Base-by-base conservation (phyloP, 2,797 vertebrate genomes). In the Xiphophorus birchmanni region DNA sequence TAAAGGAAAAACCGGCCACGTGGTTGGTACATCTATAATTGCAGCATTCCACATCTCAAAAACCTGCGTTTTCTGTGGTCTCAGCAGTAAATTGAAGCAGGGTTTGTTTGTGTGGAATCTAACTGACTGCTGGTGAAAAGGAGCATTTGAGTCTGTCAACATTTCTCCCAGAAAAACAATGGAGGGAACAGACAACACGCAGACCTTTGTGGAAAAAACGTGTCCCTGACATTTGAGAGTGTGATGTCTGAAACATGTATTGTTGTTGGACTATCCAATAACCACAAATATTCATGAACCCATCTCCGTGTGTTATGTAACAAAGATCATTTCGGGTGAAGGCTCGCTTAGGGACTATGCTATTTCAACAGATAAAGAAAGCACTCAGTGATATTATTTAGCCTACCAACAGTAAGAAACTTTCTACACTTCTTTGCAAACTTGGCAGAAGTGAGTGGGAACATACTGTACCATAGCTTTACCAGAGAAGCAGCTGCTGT, bases 261-360 rank as follows among this genome's bases (percentile, higher is more conserved):
- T 90, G 83, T 86, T 79, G 54, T 45, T 40, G 79, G 69, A 72
- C 48, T 86, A 85, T 91, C 77, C 21, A 79, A 77, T 89, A 80
- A 91, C 89, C 84, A 89, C 88, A 90, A 75, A 63, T 40, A 88
- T 92, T 92, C 92, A 17, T 17, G 42, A 45, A 29, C 83, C 81
- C 83, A 48, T 87, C 76, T 82, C 48, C 81, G 48, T 50, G 35
- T 37, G 63, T 63, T 84, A 88, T 76, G 80, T 76, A 81, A 85
- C 75, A 21, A 65, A 82, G 78, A 29, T 40, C 15, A 35, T 69
- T 72, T 81, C 78, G 74, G 74, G 50, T 79, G 42, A 84, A 77
- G 72, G 71, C 58, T 77, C 37, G 60, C 56, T 40, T 40, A 42
- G 47, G 47, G 86, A 67, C 67, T 40, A 6, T 74, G 76, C 5